Base-by-base conservation (phyloP, 2,113 vertebrate species). In the Eleginops maclovinus region DNA sequence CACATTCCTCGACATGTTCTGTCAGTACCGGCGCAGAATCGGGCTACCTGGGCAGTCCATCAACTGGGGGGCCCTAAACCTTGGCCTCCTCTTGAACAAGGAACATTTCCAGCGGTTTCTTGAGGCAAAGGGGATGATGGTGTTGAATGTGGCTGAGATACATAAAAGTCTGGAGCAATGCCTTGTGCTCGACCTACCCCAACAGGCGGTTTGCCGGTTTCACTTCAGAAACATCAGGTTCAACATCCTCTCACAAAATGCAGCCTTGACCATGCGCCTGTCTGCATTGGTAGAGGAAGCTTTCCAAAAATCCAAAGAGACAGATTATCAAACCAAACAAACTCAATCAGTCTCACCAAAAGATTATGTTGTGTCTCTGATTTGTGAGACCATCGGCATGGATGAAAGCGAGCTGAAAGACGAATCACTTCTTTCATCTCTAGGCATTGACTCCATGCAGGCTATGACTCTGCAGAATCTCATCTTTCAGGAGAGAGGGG, bases 361-460 rank as follows among this genome's bases (percentile, higher is more conserved):
- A 72, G 90, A 95, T 16, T 97, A 95, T 31, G 64, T 96, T 4
- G 60, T 36, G 56, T 93, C 89, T n/a, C 28, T 96, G 70, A 60
- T 96, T 54, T 87, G 88, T 67, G 88, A 96, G 69, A 93, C 94
- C 4, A 78, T 83, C 0, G 74, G 84, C 1, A 3, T 87, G 51
- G 92, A 85, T 0, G 0, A 79, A 21, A 91, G 85, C 16, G 94
- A 95, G 2, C 67, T 97, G 19, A 91, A 88, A 75, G 94, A 95
- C 28, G 91, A 94, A 0, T 91, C 88, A 0, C 0, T 13, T 7
- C 94, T 97, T 36, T 91, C 79, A 0, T 90, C 92, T 1, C 36
- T 98, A 50, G 96, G 95, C 40, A 87, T 96, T 44, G 96, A 97
- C 85, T 98, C 96, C 12, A 94, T 96, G 95, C 90, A 95, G 86